phyloP scores from a whole-genome alignment of 1,140 invertebrate genomes.

The Papilio polyxenes region DNA sequence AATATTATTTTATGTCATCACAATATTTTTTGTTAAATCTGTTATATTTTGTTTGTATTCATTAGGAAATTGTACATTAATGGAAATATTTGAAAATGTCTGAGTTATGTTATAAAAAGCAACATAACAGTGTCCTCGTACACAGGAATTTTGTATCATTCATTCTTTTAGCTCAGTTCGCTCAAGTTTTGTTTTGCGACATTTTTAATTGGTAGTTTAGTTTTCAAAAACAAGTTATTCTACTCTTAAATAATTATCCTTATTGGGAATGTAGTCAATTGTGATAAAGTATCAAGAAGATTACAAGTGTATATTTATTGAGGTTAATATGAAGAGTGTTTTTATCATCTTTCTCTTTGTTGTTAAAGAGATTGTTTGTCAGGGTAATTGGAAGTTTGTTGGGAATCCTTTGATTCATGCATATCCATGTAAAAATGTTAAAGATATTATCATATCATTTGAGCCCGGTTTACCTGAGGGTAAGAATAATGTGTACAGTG shows the following conservation, averaged over 20 bases:
- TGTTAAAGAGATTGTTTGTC: constrained; percentile 5
- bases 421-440: constrained; percentile 28
- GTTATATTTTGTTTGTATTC: no score
- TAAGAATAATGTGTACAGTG: constrained; percentile 23
- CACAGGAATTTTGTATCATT: constrained; percentile 5
- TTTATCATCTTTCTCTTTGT: constrained; percentile 11
- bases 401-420: constrained; percentile 31
- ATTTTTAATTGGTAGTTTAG: not conserved
- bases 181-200: constrained; percentile 22
- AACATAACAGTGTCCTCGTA: constrained; percentile 12
- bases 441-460: constrained; percentile 26
- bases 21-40: no score
- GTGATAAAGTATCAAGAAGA: not conserved
- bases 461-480: constrained; percentile 22
- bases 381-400: constrained; percentile 29
- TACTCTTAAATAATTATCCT: not conserved
- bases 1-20: no score
- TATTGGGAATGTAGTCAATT: constrained; percentile 14
- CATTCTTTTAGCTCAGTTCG: constrained; percentile 15
- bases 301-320: not conserved
- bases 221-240: constrained; percentile 1
- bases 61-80: not conserved
- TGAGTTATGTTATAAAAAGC: not conserved
- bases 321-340: constrained; percentile 5
- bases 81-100: not conserved